These are phyloP conservation scores for Stegodyphus dumicola DNA, from an alignment of 1,140 invertebrate genomes.

Conservation along the genomic window DNA sequence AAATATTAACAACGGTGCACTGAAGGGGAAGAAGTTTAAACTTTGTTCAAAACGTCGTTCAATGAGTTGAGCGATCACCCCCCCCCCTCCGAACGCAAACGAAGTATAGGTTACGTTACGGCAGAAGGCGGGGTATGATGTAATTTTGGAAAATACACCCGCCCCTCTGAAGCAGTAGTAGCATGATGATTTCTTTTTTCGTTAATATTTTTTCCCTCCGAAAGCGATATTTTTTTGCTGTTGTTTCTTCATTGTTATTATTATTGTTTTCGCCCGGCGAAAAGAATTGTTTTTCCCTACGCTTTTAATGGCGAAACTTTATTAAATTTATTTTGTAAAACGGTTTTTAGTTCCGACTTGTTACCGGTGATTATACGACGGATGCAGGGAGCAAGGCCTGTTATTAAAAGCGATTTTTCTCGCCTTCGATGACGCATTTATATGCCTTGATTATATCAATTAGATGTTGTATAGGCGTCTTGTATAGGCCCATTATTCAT, in stretches of 20 bases:
- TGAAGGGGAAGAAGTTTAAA: constrained; percentile 59
- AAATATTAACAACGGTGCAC: constrained; percentile 61
- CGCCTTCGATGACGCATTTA: constrained; percentile 27
- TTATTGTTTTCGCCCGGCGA: background rate
- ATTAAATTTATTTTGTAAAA: constrained; percentile 59
- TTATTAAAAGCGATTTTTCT: constrained; percentile 59
- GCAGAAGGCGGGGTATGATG: constrained; percentile 50
- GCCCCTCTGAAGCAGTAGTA: background rate
- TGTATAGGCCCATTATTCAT: background rate
- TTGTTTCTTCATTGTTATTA: constrained; percentile 36
- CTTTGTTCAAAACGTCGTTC: constrained; percentile 61
- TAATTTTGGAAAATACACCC: constrained; percentile 58
- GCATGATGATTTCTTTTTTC: constrained; percentile 41
- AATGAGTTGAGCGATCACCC: constrained; percentile 57
- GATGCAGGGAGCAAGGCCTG: constrained; percentile 3
- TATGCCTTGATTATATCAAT: constrained; percentile 53
- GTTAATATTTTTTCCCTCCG: background rate
- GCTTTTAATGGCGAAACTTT: constrained; percentile 47
- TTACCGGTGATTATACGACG: constrained; percentile 50
- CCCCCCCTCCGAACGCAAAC: background rate
- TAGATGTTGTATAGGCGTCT: background rate
- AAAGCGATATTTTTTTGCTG: constrained; percentile 1
- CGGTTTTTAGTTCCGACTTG: constrained; percentile 58
- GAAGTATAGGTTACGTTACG: constrained; percentile 57
- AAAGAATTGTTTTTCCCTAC: constrained; percentile 3